Base-by-base conservation (phyloP, 2,888 invertebrate genomes). In the Heliothis peltigera region DNA sequence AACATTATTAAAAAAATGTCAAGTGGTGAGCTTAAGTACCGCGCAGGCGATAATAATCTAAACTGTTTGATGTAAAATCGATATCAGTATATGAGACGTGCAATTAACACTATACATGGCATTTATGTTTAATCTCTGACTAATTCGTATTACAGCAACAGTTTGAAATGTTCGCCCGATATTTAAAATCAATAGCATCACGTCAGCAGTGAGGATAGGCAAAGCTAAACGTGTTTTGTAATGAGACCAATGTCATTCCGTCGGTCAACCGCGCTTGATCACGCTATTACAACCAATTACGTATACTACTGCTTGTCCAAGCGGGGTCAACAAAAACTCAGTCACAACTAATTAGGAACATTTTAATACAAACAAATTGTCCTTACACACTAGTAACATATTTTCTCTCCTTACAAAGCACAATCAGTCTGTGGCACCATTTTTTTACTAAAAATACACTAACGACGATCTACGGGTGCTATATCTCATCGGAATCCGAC, bases 401-500 rank as follows among this genome's bases (percentile, higher is more conserved):
- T 81, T 80, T 83, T 82, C 81, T 83, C 85, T 84, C 82, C 83
- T 77, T 84, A 84, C 86, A 92, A 93, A 93, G 92, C 93, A 91
- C 91, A 84, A 85, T 89, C 92, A 92, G 92, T 93, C 91, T 87
- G 84, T 90, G 90, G 91, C 91, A 92, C 92, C 91, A 90, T 85
- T 81, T 85, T n/a, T 80, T 81, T 81, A 82, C 85, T 86, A 87
- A 86, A 88, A 87, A 87, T 84, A 86, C 85, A 84, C 84, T 82
- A 85, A 84, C n/a, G 72, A 74, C 82, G 83, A 76, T 77, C 70
- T 84, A 87, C 80, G 82, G 85, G 86, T 88, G 93, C 93, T 95
- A 95, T 89, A 95, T 95, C 77, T 95, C 95, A 81, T 95, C 95
- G 7, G 95, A 95, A 70, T 95, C 95, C 32, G 95, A 96, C 79